Evolutionary conservation across 2,113 vertebrate genomes (phyloP).

Genomic region (Neolamprologus kungweensis): DNA sequence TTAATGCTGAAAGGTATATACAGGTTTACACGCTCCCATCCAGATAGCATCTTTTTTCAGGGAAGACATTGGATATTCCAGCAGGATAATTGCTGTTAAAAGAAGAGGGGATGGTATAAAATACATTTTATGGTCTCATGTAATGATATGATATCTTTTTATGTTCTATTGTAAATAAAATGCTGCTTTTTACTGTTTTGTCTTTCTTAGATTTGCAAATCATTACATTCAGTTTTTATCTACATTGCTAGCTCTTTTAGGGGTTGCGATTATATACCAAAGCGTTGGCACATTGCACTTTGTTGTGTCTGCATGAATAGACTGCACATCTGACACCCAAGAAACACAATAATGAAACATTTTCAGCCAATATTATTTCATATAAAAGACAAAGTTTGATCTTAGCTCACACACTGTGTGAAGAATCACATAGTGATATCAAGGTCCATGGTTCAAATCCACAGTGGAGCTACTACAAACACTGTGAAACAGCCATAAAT

Average conservation of each 20-base stretch:
- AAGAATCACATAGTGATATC: background rate
- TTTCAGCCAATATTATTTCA: background rate
- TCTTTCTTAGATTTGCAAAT: background rate
- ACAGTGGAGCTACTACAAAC: background rate
- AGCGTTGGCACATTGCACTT: background rate
- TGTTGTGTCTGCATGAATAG: background rate
- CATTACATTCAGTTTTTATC: background rate
- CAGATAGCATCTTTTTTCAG: background rate
- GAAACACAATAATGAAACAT: background rate
- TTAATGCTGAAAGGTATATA: background rate
- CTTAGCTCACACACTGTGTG: background rate
- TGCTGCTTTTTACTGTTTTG: background rate
- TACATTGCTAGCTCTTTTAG: background rate
- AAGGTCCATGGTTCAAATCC: conserved; percentile 1
- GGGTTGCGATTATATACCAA: background rate
- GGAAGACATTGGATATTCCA: background rate
- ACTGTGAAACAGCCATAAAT: background rate
- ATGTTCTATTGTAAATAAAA: background rate
- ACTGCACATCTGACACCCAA: background rate
- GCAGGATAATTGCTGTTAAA: background rate
- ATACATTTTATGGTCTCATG: background rate
- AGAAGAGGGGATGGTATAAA: background rate
- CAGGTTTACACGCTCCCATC: background rate
- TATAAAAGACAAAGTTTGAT: background rate
- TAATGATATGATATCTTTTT: background rate